Evolutionary conservation across 2,113 vertebrate species (phyloP).

Genomic region (Catharus bicknelli): DNA sequence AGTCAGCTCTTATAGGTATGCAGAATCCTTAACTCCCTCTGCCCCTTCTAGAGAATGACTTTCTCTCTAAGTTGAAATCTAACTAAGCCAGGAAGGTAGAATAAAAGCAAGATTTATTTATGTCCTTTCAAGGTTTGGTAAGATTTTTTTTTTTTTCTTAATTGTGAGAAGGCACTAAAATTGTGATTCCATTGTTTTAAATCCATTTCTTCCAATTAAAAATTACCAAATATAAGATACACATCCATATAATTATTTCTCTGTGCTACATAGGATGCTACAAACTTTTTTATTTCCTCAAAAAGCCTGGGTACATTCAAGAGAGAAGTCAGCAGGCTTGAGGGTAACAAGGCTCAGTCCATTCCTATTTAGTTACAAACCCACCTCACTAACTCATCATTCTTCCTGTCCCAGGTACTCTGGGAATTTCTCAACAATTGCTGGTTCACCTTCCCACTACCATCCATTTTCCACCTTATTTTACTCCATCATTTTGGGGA

Average conservation of each 20-base stretch:
- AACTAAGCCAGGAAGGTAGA: background rate
- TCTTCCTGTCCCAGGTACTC: background rate
- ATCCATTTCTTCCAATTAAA: background rate
- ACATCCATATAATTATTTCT: background rate
- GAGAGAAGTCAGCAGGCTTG: background rate
- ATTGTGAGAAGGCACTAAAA: background rate
- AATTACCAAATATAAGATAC: background rate
- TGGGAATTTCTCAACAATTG: background rate
- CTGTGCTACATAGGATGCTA: background rate
- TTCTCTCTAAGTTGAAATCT: background rate
- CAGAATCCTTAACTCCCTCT: background rate
- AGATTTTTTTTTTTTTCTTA: rapidly evolving
- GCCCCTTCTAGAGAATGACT: background rate
- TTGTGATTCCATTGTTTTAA: background rate
- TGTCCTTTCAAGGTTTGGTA: background rate
- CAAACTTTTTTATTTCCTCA: background rate
- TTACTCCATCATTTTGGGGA: background rate
- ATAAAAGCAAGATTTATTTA: background rate
- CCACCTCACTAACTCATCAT: background rate
- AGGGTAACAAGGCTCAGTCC: background rate
- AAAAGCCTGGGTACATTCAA: background rate
- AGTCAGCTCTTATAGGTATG: background rate
- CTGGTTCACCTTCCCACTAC: background rate
- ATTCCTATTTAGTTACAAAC: background rate
- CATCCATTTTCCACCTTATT: background rate